Conservation (phyloP, 2,797 vertebrate species). For the Leuciscus waleckii region DNA sequence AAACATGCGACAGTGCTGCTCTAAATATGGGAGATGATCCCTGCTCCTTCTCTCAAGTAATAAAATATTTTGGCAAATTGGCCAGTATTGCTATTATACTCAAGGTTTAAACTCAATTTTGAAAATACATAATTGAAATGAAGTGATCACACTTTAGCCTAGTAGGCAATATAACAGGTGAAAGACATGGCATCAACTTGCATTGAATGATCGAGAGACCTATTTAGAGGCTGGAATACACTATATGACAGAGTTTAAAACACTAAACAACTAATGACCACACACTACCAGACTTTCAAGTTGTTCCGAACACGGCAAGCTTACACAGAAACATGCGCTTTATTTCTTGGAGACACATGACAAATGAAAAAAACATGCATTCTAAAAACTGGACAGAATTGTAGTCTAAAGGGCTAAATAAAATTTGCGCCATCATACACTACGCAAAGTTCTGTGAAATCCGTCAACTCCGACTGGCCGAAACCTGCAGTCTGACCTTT, state of each 20-base stretch:
- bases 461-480: too few species aligned
- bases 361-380: not conserved
- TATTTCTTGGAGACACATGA: not conserved
- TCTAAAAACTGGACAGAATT: not conserved
- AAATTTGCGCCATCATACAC: too few species aligned
- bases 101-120: not conserved
- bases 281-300: not conserved
- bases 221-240: not conserved
- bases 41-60: constrained; percentile 50
- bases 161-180: not conserved
- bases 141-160: not conserved
- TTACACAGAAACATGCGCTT: not conserved
- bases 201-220: not conserved
- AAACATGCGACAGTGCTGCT: constrained; percentile 9
- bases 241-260: not conserved
- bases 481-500: not conserved
- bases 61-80: constrained; percentile 37
- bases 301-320: not conserved
- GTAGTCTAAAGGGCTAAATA: too few species aligned
- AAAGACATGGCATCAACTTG: not conserved
- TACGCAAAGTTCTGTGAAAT: too few species aligned
- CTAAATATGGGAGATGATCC: constrained; percentile 25
- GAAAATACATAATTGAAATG: not conserved
- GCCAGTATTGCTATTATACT: not conserved
- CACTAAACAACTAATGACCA: not conserved